Percentiles rank a stretch among this genome's conserved stretches.
Evolutionary conservation across 64 coral and sea anemone species (phyloP).

Genomic region (Montipora capricornis): DNA sequence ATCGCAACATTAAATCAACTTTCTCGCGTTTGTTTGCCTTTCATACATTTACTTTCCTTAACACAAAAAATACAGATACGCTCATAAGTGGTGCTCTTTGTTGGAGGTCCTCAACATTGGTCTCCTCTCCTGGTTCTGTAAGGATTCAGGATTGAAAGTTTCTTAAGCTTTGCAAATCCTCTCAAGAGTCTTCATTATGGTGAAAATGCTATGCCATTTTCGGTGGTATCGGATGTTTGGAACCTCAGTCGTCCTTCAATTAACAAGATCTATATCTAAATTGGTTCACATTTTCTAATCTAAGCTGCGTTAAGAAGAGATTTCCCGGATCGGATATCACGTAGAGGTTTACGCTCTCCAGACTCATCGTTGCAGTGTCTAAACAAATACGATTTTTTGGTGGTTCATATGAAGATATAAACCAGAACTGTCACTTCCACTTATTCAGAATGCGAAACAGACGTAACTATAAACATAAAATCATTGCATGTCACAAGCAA

Average conservation of each 20-base stretch:
- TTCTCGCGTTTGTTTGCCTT: constrained; percentile 32
- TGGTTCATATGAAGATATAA: not conserved
- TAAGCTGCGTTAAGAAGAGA: not conserved
- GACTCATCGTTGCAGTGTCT: not conserved
- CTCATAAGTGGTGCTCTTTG: too few relatives aligned
- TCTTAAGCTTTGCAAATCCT: too few relatives aligned
- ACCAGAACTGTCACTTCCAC: not conserved
- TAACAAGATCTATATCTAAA: too few relatives aligned
- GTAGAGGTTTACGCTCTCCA: not conserved
- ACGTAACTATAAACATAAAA: not conserved
- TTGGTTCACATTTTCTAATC: not conserved
- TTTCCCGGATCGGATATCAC: not conserved
- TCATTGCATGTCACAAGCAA: not conserved
- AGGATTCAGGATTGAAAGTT: too few relatives aligned
- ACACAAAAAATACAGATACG: not conserved
- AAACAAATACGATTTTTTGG: constrained; percentile 41
- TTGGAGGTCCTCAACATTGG: too few relatives aligned
- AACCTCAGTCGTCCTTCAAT: too few relatives aligned
- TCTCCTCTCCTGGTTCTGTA: too few relatives aligned
- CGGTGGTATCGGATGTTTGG: too few relatives aligned
- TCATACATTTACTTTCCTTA: constrained; percentile 37
- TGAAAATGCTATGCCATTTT: too few relatives aligned
- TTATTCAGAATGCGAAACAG: not conserved
- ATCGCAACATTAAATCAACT: constrained; percentile 31
- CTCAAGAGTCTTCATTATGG: too few relatives aligned